Conservation (phyloP, 2,113 vertebrate genomes). For the Elephantulus edwardii region DNA sequence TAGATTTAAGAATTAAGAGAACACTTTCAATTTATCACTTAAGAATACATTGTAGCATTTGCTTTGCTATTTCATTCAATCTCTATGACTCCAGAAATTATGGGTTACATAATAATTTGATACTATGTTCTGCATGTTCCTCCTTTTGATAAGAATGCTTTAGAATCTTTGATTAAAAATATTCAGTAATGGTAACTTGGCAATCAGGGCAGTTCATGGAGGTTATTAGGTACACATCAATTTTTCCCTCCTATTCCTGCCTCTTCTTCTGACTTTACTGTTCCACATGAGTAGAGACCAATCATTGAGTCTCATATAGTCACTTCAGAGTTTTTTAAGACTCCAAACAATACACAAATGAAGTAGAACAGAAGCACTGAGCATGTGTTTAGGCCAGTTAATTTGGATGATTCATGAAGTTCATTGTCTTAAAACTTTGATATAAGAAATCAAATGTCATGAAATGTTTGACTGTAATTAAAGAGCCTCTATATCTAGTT, state of each 20-base stretch:
- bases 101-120: neutral
- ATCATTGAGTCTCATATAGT: neutral
- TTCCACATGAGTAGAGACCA: neutral
- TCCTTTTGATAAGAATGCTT: neutral
- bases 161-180: too few relatives aligned
- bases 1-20: neutral
- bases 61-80: neutral
- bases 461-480: neutral
- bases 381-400: neutral
- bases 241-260: neutral
- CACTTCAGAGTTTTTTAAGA: neutral
- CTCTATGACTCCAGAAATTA: neutral
- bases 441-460: neutral
- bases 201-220: neutral
- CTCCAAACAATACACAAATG: neutral
- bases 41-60: neutral
- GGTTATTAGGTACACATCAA: neutral
- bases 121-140: neutral
- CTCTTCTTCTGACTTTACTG: neutral
- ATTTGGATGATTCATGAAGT: neutral
- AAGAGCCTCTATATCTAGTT: neutral
- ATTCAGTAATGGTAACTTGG: neutral
- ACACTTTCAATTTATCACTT: neutral
- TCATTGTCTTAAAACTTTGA: neutral
- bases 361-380: too few relatives aligned